A percentile compares a stretch with the other conserved stretches of the same genome.
Conservation (phyloP, 2,113 vertebrate species). For the Siphamia tubifer region DNA sequence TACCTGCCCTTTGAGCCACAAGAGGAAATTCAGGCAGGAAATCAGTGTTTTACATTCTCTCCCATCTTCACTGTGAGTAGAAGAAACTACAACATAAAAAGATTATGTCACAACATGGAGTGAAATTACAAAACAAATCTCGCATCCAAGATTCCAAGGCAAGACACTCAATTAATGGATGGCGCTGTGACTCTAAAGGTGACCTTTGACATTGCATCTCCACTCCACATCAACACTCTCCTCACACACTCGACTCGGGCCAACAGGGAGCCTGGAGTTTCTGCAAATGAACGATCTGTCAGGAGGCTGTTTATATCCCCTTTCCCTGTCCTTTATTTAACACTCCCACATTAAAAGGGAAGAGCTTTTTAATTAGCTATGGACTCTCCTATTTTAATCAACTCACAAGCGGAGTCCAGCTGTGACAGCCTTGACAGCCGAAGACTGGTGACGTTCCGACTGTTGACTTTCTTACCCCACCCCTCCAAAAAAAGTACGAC, state of each 20-base stretch:
- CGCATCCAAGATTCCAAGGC: slow-evolving; percentile 17
- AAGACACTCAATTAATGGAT: slow-evolving; percentile 45
- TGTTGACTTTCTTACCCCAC: slow-evolving; percentile 49
- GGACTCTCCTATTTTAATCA: slow-evolving; percentile 81
- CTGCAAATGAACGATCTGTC: slow-evolving; percentile 78
- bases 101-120: slow-evolving; percentile 32
- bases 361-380: slow-evolving; percentile 81
- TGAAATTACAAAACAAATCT: slow-evolving; percentile 52
- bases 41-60: slow-evolving; percentile 16
- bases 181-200: slow-evolving; percentile 23
- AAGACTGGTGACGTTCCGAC: slow-evolving; percentile 71
- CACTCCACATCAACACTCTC: slow-evolving; percentile 67
- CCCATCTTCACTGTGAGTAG: slow-evolving; percentile 36
- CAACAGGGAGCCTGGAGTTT: slow-evolving; percentile 71
- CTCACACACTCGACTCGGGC: slow-evolving; percentile 44
- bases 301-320: slow-evolving; percentile 77
- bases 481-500: slow-evolving; percentile 16
- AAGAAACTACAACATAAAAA: slow-evolving; percentile 42
- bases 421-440: slow-evolving; percentile 78
- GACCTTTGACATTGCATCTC: slow-evolving; percentile 61
- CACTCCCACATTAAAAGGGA: slow-evolving; percentile 73
- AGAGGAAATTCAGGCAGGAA: slow-evolving; percentile 48
- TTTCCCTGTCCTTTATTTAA: slow-evolving; percentile 76
- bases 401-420: slow-evolving; percentile 78
- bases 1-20: slow-evolving; percentile 60